phyloP scores from a whole-genome alignment of 2,888 invertebrate genomes.

The Watsonalla cultraria region DNA sequence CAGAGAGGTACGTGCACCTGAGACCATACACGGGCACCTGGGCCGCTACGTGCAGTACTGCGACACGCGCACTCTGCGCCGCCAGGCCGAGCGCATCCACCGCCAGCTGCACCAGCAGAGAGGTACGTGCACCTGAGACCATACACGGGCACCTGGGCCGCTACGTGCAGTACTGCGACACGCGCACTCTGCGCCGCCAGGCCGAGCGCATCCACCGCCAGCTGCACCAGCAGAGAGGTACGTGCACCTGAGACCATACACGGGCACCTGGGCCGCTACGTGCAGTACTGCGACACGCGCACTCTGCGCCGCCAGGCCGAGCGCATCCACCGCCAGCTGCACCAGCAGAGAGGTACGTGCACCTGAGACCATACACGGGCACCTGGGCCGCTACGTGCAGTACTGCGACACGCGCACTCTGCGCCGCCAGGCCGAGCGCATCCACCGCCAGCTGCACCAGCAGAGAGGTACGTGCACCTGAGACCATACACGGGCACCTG shows the following conservation, averaged over 20 bases:
- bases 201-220: no score
- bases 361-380: neutral
- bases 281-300: neutral
- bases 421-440: no score
- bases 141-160: neutral
- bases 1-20: constrained; percentile 45
- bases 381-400: neutral
- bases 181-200: neutral
- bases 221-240: no score
- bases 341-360: no score
- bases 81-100: constrained; percentile 84
- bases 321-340: no score
- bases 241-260: neutral
- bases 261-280: no score
- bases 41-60: constrained; percentile 87
- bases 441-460: no score
- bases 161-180: neutral
- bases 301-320: neutral
- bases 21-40: constrained; percentile 81
- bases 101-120: constrained; percentile 75
- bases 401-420: neutral
- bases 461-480: no score
- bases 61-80: constrained; percentile 85
- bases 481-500: no score
- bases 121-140: constrained; percentile 28